Conservation (phyloP, 2,113 vertebrate genomes). For the Lepus timidus region DNA sequence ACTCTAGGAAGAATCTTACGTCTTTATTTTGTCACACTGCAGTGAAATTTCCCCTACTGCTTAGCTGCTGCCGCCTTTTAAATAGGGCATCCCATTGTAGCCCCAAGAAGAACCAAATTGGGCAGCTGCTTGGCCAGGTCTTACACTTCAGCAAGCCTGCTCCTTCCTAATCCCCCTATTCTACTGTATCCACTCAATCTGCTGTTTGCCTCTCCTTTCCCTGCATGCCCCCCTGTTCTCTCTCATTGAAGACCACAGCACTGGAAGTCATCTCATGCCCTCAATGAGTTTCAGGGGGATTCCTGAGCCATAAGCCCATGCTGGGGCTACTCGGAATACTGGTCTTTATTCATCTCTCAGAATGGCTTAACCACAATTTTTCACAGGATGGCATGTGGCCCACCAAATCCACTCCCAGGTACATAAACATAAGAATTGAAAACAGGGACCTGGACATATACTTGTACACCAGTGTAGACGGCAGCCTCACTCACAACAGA, state of each 20-base stretch:
- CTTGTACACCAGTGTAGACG: not conserved
- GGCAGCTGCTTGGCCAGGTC: conserved; percentile 10
- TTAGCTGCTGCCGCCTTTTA: not conserved
- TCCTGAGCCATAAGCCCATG: not conserved
- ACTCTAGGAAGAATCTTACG: not conserved
- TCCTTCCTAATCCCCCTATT: not conserved
- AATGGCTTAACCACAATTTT: not conserved
- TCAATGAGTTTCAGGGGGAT: not conserved
- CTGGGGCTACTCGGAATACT: not conserved
- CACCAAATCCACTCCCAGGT: not conserved
- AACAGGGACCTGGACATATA: not conserved
- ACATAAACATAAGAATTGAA: not conserved
- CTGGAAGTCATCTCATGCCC: not conserved
- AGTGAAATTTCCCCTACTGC: not conserved
- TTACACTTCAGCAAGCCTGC: not conserved
- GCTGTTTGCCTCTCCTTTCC: too few species aligned
- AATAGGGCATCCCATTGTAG: not conserved
- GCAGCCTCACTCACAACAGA: not conserved
- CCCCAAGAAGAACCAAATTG: conserved; percentile 49
- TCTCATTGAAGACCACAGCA: not conserved
- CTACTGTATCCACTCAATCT: too few species aligned
- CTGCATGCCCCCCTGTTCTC: not conserved
- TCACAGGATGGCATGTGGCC: not conserved
- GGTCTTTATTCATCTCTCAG: not conserved
- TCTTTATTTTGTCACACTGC: not conserved